phyloP scores from a whole-genome alignment of 2,113 vertebrate genomes.

The Lagopus leucura region DNA sequence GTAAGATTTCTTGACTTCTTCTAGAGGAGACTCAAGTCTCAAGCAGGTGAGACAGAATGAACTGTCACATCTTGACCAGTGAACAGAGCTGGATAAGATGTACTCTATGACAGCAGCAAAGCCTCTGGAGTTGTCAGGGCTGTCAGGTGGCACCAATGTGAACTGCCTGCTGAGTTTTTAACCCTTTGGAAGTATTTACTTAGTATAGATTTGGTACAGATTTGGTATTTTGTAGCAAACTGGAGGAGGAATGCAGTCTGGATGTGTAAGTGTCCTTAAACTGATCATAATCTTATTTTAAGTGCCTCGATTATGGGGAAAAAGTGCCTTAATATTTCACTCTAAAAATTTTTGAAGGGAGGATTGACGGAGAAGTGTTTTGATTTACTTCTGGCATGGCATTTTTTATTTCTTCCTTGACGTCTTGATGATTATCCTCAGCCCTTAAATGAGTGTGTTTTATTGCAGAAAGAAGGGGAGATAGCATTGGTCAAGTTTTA shows the following conservation, averaged over 20 bases:
- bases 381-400: not conserved
- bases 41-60: not conserved
- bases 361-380: not conserved
- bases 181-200: not conserved
- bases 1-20: not conserved
- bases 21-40: not conserved
- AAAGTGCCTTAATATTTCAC: not conserved
- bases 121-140: not conserved
- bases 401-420: not conserved
- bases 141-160: not conserved
- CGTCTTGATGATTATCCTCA: not conserved
- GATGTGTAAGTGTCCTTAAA: not conserved
- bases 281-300: not conserved
- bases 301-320: not conserved
- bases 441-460: not conserved
- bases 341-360: not conserved
- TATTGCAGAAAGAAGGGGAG: not conserved
- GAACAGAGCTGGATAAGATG: not conserved
- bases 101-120: not conserved
- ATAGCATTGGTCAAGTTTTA: not conserved
- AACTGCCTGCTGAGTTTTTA: not conserved
- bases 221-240: not conserved
- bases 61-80: not conserved
- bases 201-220: not conserved
- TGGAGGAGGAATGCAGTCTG: not conserved